Evolutionary conservation across 2,888 invertebrate genomes (phyloP).

Genomic region (Heliconius erato): DNA sequence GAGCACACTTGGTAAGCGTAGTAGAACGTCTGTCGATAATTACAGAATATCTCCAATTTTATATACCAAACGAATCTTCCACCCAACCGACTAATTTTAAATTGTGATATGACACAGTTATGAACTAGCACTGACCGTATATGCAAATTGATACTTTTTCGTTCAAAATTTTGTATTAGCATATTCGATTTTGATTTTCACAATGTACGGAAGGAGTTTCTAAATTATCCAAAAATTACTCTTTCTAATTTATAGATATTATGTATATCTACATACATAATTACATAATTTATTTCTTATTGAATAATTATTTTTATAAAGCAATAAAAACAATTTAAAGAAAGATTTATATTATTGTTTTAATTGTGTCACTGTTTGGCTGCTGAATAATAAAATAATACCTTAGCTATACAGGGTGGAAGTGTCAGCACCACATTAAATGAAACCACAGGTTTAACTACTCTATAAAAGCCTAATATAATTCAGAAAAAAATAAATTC

Average conservation of each 20-base stretch:
- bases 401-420: too few species aligned
- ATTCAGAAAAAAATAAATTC: too few species aligned
- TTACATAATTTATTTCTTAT: not conserved
- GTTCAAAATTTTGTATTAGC: slow-evolving; percentile 15
- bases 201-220: slow-evolving; percentile 25
- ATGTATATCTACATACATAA: not conserved
- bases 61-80: slow-evolving; percentile 33
- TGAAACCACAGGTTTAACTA: too few species aligned
- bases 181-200: slow-evolving; percentile 33
- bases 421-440: too few species aligned
- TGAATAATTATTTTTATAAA: not conserved
- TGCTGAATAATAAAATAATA: too few species aligned
- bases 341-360: not conserved
- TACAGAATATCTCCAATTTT: slow-evolving; percentile 34
- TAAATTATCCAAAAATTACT: not conserved
- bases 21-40: slow-evolving; percentile 53
- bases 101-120: slow-evolving; percentile 27
- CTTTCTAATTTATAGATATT: not conserved
- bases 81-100: slow-evolving; percentile 24
- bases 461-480: too few species aligned
- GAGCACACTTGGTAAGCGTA: slow-evolving; percentile 40
- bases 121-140: slow-evolving; percentile 35
- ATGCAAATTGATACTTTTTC: slow-evolving; percentile 36
- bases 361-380: not conserved
- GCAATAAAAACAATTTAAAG: not conserved